Percentiles rank a stretch among this genome's conserved stretches.
Evolutionary conservation across 2,113 vertebrate genomes (phyloP).

Genomic region (Epinephelus cyanopodus): DNA sequence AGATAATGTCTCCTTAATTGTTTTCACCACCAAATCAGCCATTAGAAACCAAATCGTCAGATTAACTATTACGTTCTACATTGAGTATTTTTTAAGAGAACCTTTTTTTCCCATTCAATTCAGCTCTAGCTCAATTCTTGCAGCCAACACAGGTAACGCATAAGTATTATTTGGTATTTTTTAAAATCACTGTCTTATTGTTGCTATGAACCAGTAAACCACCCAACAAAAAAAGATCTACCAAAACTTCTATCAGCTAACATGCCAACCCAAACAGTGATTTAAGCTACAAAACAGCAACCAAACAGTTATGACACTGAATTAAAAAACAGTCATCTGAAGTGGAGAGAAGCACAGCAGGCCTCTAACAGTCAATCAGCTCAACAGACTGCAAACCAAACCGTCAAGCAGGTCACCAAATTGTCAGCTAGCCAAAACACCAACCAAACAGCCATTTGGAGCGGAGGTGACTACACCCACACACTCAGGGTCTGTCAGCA

Average conservation of each 20-base stretch:
- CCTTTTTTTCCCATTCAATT: background rate
- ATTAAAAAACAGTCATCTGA: background rate
- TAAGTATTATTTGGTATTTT: background rate
- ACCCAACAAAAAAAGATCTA: background rate
- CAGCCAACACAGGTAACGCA: background rate
- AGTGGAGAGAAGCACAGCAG: background rate
- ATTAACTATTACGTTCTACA: background rate
- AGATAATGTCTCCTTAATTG: no score
- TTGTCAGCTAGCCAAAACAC: constrained; percentile 4
- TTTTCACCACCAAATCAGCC: background rate
- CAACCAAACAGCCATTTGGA: constrained; percentile 31
- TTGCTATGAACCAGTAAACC: background rate
- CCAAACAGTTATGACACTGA: background rate
- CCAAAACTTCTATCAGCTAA: background rate
- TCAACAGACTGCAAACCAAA: constrained; percentile 5
- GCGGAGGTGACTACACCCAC: constrained; percentile 31
- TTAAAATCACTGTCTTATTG: background rate
- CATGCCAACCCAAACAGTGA: background rate
- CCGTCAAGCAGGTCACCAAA: constrained; percentile 16
- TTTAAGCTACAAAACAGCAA: background rate
- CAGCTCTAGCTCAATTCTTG: background rate
- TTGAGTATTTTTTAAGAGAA: background rate
- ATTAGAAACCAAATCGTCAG: background rate
- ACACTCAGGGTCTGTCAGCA: constrained; percentile 40
- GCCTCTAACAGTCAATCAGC: background rate